phyloP scores from a whole-genome alignment of 2,113 vertebrate species.

The Brienomyrus longianalis region DNA sequence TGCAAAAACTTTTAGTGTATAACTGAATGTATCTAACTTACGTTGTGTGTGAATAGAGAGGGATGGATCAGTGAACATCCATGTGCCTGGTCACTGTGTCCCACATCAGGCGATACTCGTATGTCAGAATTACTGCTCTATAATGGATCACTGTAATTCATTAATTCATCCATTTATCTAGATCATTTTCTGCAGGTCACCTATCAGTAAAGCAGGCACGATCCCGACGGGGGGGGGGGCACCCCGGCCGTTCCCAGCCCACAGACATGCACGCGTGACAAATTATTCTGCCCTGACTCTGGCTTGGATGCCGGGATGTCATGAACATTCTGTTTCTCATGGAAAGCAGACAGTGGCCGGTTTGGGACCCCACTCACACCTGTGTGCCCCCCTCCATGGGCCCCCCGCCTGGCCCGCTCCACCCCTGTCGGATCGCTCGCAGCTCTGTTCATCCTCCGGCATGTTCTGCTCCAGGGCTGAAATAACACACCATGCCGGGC shows the following conservation, averaged over 20 bases:
- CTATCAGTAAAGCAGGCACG: constrained; percentile 33
- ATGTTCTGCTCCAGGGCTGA: neutral
- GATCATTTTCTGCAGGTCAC: constrained; percentile 44
- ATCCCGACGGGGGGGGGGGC: neutral
- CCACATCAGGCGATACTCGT: neutral
- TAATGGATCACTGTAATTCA: constrained; percentile 40
- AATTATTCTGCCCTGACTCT: neutral
- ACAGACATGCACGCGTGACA: neutral
- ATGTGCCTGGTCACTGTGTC: neutral
- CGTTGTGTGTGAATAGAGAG: too few relatives aligned
- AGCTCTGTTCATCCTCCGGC: neutral
- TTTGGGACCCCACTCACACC: neutral
- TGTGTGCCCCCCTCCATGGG: neutral
- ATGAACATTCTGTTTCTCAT: neutral
- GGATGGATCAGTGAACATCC: neutral
- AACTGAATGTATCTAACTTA: too few relatives aligned
- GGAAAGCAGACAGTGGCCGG: neutral
- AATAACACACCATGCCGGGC: neutral
- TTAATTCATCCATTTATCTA: constrained; percentile 35
- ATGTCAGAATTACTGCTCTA: neutral
- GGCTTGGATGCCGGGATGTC: neutral
- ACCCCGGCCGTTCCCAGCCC: neutral
- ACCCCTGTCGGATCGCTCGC: neutral
- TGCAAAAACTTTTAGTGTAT: too few relatives aligned
- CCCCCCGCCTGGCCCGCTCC: neutral